Evolutionary conservation across 2,888 invertebrate species (phyloP).

Genomic region (Chloroclysta siterata): DNA sequence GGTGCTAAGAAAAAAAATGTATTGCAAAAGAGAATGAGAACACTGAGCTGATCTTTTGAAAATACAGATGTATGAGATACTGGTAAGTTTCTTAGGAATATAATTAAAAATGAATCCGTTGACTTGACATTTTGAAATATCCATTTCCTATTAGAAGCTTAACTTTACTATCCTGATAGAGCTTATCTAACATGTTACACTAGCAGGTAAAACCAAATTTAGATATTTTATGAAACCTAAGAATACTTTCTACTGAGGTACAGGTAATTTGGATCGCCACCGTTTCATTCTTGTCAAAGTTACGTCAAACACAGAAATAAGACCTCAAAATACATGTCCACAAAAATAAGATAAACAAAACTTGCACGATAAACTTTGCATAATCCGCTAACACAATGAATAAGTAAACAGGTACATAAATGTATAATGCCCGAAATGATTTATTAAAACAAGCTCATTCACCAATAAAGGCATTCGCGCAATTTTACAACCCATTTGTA

Average conservation of each 20-base stretch:
- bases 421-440: constrained; percentile 31
- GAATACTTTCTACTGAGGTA: too few species aligned
- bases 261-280: too few species aligned
- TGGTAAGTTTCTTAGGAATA: background rate
- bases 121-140: background rate
- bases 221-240: too few species aligned
- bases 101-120: background rate
- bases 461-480: constrained; percentile 32
- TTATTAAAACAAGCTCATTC: constrained; percentile 30
- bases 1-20: too few species aligned
- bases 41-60: background rate
- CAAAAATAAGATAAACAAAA: constrained; percentile 19
- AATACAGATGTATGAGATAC: background rate
- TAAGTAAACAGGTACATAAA: constrained; percentile 20
- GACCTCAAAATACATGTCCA: constrained; percentile 10
- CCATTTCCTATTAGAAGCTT: too few species aligned
- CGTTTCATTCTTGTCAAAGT: too few species aligned
- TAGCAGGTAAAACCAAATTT: too few species aligned
- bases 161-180: too few species aligned
- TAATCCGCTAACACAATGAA: constrained; percentile 32
- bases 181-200: too few species aligned
- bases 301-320: background rate
- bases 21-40: too few species aligned
- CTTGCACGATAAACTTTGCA: constrained; percentile 26
- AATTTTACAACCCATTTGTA: constrained; percentile 38